phyloP scores from a whole-genome alignment of 2,888 invertebrate genomes.

The Apotomis turbidana region DNA sequence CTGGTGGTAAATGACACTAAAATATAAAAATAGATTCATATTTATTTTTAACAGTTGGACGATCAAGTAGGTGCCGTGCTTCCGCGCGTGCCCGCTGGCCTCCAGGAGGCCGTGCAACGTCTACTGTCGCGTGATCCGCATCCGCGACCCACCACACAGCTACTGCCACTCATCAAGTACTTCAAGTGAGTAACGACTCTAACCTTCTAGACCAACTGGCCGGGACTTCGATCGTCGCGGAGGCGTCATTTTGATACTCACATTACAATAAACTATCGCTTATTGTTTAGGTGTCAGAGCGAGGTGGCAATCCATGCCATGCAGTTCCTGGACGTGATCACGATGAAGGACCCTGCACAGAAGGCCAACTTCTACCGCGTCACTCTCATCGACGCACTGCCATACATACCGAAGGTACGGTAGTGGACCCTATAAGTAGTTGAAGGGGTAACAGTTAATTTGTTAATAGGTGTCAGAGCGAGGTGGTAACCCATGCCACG shows the following conservation, averaged over 20 bases:
- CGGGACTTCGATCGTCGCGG: no score
- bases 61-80: constrained; percentile 91
- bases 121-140: constrained; percentile 93
- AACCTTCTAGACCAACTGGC: background rate
- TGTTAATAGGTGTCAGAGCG: constrained; percentile 81
- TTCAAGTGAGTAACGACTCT: constrained; percentile 87
- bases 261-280: background rate
- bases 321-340: constrained; percentile 96
- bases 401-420: constrained; percentile 93
- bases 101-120: constrained; percentile 94
- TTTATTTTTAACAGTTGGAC: constrained; percentile 86
- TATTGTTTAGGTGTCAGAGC: constrained; percentile 75
- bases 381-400: constrained; percentile 93
- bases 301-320: constrained; percentile 96
- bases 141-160: constrained; percentile 94
- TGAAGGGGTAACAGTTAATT: no score
- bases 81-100: constrained; percentile 90
- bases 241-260: background rate
- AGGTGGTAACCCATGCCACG: constrained; percentile 95
- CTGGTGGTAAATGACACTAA: background rate
- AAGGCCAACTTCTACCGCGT: constrained; percentile 95
- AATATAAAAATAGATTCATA: no score
- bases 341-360: constrained; percentile 94
- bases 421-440: no score
- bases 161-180: constrained; percentile 94